These are phyloP conservation scores for Typhlomys cinereus DNA, from an alignment of 2,113 vertebrate genomes.

Conservation along the genomic window DNA sequence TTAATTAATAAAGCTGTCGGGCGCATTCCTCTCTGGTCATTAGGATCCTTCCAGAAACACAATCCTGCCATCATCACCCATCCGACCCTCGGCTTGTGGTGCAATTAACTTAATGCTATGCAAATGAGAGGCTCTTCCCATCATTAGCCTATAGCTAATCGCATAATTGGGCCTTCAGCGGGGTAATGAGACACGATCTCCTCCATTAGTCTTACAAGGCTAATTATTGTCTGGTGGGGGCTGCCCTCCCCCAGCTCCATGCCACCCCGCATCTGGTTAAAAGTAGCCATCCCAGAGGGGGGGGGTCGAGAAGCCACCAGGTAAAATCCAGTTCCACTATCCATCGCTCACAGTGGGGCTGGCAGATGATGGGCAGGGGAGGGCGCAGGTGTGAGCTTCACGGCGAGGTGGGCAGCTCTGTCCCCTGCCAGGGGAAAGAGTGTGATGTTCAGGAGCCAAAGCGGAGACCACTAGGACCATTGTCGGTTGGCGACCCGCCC, in stretches of 20 bases:
- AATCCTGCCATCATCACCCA: slow-evolving; percentile 87
- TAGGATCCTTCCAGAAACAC: slow-evolving; percentile 93
- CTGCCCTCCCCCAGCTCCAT: slow-evolving; percentile 80
- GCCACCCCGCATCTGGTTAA: slow-evolving; percentile 79
- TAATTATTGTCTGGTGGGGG: slow-evolving; percentile 88
- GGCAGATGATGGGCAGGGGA: no score
- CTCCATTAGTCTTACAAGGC: slow-evolving; percentile 92
- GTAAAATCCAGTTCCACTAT: not conserved
- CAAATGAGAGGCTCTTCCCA: slow-evolving; percentile 93
- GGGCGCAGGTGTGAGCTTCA: accelerated
- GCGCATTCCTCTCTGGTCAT: slow-evolving; percentile 91
- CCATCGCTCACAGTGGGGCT: not conserved
- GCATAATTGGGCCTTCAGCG: slow-evolving; percentile 96
- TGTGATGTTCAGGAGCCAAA: not conserved
- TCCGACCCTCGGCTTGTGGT: slow-evolving; percentile 85
- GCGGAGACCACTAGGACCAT: accelerated
- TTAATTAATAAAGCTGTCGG: slow-evolving; percentile 98
- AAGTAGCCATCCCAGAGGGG: no score
- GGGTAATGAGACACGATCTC: slow-evolving; percentile 94
- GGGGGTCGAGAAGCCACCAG: not conserved
- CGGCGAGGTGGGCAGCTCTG: no score
- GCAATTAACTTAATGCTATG: slow-evolving; percentile 99
- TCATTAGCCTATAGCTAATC: slow-evolving; percentile 94
- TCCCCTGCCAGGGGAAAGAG: not conserved
- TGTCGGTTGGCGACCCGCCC: accelerated